Conservation (phyloP, 2,797 vertebrate genomes). For the Echeneis naucrates region DNA sequence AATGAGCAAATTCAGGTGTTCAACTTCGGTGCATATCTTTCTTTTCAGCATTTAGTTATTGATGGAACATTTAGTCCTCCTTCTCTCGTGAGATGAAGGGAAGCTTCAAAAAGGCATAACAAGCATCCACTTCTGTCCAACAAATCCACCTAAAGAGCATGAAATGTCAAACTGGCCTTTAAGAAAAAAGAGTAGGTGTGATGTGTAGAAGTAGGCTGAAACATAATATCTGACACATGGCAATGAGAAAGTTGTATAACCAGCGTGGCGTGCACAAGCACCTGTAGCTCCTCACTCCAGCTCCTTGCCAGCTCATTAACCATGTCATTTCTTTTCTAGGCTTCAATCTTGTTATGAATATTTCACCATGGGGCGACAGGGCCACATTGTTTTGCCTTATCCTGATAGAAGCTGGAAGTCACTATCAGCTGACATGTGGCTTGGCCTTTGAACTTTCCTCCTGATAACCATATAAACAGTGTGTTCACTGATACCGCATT, state of each 20-base stretch:
- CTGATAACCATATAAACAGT: conserved; percentile 21
- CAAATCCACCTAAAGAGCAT: conserved; percentile 65
- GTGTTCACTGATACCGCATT: conserved; percentile 63
- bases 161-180: conserved; percentile 81
- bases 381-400: conserved; percentile 57
- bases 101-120: conserved; percentile 50
- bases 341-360: conserved; percentile 76
- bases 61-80: conserved; percentile 21
- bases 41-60: conserved; percentile 15
- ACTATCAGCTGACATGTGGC: conserved; percentile 48
- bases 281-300: conserved; percentile 51
- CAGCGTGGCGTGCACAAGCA: conserved; percentile 42
- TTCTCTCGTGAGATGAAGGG: conserved; percentile 26
- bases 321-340: conserved; percentile 50
- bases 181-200: conserved; percentile 62
- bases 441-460: conserved; percentile 31
- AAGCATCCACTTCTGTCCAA: conserved; percentile 43
- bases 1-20: conserved; percentile 7
- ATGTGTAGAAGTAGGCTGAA: conserved; percentile 59
- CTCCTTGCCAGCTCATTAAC: conserved; percentile 57
- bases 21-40: conserved; percentile 10
- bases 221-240: conserved; percentile 68
- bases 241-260: conserved; percentile 40
- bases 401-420: conserved; percentile 36
- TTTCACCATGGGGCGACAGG: conserved; percentile 67